Percentiles rank a stretch among this genome's conserved stretches.
These are phyloP conservation scores for Zosterops lateralis DNA, from an alignment of 2,113 vertebrate genomes.

Conservation along the genomic window DNA sequence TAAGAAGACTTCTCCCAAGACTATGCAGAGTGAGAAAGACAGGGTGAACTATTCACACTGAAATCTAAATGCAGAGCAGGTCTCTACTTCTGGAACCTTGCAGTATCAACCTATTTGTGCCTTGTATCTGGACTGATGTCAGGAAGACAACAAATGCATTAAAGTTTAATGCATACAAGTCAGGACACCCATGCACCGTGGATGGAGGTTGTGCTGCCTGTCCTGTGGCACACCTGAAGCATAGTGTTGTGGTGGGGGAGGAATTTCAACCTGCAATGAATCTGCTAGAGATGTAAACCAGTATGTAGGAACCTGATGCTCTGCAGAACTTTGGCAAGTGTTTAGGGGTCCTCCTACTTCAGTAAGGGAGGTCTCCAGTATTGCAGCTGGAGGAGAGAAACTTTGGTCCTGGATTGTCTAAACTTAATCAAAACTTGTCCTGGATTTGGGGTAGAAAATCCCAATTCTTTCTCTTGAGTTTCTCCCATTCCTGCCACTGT, in stretches of 20 bases:
- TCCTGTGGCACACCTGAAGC: background rate
- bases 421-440: background rate
- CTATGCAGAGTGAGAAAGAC: background rate
- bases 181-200: fast-evolving
- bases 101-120: background rate
- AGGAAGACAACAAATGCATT: background rate
- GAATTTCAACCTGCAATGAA: background rate
- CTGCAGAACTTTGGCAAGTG: background rate
- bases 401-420: background rate
- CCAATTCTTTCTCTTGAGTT: background rate
- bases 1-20: background rate
- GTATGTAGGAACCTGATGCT: background rate
- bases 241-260: background rate
- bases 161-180: background rate
- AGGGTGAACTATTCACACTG: background rate
- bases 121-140: background rate
- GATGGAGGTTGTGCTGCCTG: background rate
- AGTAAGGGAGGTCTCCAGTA: background rate
- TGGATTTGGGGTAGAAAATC: background rate
- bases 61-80: background rate
- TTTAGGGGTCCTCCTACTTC: fast-evolving
- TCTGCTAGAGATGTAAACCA: background rate
- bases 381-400: background rate
- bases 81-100: background rate
- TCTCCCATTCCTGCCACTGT: background rate